phyloP scores from a whole-genome alignment of 2,113 vertebrate genomes.

The Bubalus kerabau region DNA sequence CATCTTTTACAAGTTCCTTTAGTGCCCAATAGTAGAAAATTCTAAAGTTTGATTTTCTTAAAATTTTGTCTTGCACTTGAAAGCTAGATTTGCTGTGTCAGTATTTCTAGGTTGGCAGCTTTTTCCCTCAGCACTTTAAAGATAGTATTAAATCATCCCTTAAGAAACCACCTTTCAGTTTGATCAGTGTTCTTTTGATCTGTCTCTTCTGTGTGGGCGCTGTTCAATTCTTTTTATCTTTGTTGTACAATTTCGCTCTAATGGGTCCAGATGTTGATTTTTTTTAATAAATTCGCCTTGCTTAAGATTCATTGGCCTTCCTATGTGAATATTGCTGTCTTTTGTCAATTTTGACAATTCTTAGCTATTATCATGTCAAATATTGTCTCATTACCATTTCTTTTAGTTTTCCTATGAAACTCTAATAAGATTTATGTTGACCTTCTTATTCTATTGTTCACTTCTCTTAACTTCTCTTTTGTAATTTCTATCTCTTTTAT shows the following conservation, averaged over 20 bases:
- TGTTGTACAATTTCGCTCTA: not conserved
- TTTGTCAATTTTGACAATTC: not conserved
- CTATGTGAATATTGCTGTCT: not conserved
- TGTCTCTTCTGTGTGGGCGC: not conserved
- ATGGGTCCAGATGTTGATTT: not conserved
- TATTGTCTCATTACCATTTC: not conserved
- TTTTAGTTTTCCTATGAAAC: not conserved
- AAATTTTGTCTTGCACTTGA: not conserved
- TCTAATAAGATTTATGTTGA: not conserved
- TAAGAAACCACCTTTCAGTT: not conserved
- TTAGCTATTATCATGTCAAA: not conserved
- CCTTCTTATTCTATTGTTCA: not conserved
- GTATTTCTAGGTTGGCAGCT: not conserved
- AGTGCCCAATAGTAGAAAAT: not conserved
- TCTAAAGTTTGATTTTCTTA: not conserved
- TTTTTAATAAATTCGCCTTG: not conserved
- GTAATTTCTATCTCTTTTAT: not conserved
- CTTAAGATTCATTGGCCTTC: not conserved
- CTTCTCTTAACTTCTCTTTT: not conserved
- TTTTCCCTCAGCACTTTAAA: not conserved
- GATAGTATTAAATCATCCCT: not conserved
- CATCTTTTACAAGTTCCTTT: not conserved
- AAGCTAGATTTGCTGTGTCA: not conserved
- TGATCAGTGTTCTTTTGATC: not conserved
- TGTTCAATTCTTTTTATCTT: not conserved